A percentile compares a stretch with the other conserved stretches of the same genome.
Evolutionary conservation across 2,888 invertebrate species (phyloP).

Genomic region (Laothoe populi): DNA sequence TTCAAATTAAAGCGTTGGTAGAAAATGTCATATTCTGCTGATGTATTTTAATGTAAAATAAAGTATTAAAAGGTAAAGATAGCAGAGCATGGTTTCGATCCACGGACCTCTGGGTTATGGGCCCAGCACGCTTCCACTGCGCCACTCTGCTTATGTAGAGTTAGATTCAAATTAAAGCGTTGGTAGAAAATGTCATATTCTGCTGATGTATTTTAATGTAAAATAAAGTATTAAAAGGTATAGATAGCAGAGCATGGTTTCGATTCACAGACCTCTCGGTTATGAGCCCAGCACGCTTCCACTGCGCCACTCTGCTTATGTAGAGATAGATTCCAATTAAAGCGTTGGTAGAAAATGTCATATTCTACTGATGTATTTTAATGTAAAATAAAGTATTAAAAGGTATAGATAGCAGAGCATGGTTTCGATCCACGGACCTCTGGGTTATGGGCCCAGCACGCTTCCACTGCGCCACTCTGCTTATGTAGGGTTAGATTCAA

Average conservation of each 20-base stretch:
- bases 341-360: too few species aligned
- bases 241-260: slow-evolving; percentile 90
- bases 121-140: slow-evolving; percentile 94
- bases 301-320: slow-evolving; percentile 91
- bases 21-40: not conserved
- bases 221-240: not conserved
- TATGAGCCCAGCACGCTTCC: slow-evolving; percentile 94
- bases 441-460: slow-evolving; percentile 95
- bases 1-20: not conserved
- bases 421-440: slow-evolving; percentile 97
- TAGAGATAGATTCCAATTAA: too few species aligned
- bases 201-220: too few species aligned
- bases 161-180: too few species aligned
- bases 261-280: slow-evolving; percentile 97
- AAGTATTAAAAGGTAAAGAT: slow-evolving; percentile 41
- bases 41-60: not conserved
- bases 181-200: too few species aligned
- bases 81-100: slow-evolving; percentile 94
- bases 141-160: slow-evolving; percentile 89
- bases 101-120: slow-evolving; percentile 96
- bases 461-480: slow-evolving; percentile 94
- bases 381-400: too few species aligned
- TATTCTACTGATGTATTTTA: too few species aligned
- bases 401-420: slow-evolving; percentile 86
- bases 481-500: slow-evolving; percentile 42